Evolutionary conservation across 2,797 vertebrate species (phyloP), one percentile per base, ranked within the genome.

Genomic region (Alosa sapidissima): DNA sequence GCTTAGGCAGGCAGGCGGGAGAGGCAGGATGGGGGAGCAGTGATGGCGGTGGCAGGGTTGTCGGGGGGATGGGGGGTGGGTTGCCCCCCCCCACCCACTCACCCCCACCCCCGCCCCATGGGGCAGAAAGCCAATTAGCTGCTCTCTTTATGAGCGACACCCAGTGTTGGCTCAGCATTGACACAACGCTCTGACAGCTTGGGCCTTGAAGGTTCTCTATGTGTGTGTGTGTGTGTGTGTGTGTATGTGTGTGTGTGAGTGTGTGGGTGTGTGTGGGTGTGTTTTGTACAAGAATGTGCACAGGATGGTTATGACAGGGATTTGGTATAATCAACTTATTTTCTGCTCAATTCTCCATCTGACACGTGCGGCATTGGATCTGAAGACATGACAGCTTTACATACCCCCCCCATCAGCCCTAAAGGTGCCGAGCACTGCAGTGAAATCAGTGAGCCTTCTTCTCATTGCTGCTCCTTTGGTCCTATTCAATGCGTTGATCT

Each of bases 101-200:
- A n/a, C 4, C 11, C 68, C 68, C 11, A 55, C 14, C 41, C 87
- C 92, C 28, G 28, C 28, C 92, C 94, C 90, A 87, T 90, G 88
- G 91, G 91, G 92, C 88, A 87, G 81, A 87, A 90, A 94, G 92
- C 91, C 93, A 95, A 96, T 95, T 95, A 95, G 90, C 89, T 88
- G 87, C 90, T 89, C 89, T 89, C 86, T 90, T 87, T 92, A 90
- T 87, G 89, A 92, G 89, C 81, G 89, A 89, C 88, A 91, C 86
- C 87, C 88, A 88, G 83, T 82, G 89, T 90, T 85, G 81, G 86
- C 88, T 86, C 88, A 85, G 55, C 82, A 33, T 83, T 88, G 86
- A 91, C 83, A 88, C 81, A 81, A 60, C 14, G 55, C 85, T 85
- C 60, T 89, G 90, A 89, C 88, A 89, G 81, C 78, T 87, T 81